phyloP scores from a whole-genome alignment of 2,888 invertebrate genomes.

The Melinaea marsaeus region DNA sequence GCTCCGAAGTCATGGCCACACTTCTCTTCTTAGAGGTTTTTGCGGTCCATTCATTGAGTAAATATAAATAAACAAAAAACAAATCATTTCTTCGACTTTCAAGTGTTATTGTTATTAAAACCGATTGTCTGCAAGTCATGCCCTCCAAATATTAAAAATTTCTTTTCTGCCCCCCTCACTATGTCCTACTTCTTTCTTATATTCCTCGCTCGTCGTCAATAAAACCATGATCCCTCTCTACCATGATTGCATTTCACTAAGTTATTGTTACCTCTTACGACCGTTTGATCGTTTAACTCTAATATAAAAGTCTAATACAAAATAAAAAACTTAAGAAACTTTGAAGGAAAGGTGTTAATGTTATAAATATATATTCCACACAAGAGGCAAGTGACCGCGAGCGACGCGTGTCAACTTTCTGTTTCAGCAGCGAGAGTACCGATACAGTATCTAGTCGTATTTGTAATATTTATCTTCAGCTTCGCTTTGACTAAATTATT shows the following conservation, averaged over 20 bases:
- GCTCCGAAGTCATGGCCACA: slow-evolving; percentile 12
- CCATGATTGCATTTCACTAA: too few relatives aligned
- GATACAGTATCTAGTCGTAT: not conserved
- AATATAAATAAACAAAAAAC: slow-evolving; percentile 15
- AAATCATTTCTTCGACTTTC: slow-evolving; percentile 3
- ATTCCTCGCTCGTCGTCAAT: too few relatives aligned
- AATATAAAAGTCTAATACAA: not conserved
- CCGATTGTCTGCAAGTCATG: not conserved
- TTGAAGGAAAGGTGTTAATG: not conserved
- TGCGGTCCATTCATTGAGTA: slow-evolving; percentile 26
- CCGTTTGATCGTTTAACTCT: too few relatives aligned
- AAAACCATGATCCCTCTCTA: too few relatives aligned
- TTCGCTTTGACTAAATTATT: too few relatives aligned
- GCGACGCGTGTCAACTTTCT: not conserved
- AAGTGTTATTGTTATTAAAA: not conserved
- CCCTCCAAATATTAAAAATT: not conserved
- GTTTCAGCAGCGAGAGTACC: not conserved
- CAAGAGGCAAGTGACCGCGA: not conserved
- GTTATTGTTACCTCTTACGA: too few relatives aligned
- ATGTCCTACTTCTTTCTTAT: too few relatives aligned
- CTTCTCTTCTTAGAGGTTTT: slow-evolving; percentile 16
- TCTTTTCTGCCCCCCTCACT: too few relatives aligned
- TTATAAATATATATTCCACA: not conserved
- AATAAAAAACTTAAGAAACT: not conserved
- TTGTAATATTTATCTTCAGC: too few relatives aligned